Evolutionary conservation across 2,113 vertebrate genomes (phyloP).

Genomic region (Sinocyclocheilus rhinocerous): DNA sequence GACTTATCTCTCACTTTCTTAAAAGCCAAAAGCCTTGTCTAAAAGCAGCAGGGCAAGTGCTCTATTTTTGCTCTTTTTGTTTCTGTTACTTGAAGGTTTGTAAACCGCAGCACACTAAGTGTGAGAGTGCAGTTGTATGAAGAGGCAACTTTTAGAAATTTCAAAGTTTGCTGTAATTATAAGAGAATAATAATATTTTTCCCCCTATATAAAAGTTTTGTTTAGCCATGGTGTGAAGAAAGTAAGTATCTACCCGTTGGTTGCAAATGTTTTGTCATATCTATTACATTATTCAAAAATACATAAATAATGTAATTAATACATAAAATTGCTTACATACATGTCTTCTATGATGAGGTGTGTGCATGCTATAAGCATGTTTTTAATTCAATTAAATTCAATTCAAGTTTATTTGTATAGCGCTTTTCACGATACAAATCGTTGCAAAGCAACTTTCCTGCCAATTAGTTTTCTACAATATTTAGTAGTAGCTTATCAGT

Average conservation of each 20-base stretch:
- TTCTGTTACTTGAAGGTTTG: constrained; percentile 29
- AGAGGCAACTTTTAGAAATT: not conserved
- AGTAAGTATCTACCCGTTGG: not conserved
- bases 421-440: no score
- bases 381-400: no score
- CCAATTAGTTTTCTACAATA: no score
- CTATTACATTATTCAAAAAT: no score
- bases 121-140: not conserved
- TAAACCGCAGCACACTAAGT: constrained; percentile 3
- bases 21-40: constrained; percentile 52
- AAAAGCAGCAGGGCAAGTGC: constrained; percentile 28
- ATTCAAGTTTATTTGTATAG: no score
- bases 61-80: not conserved
- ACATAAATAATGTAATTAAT: no score
- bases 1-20: constrained; percentile 57
- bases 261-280: not conserved
- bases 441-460: no score
- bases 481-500: no score
- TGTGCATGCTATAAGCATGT: no score
- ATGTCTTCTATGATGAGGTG: no score
- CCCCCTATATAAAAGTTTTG: not conserved
- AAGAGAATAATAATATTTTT: no score
- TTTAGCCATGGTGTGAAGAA: not conserved
- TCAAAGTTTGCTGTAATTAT: not conserved
- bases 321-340: no score